These are phyloP conservation scores for Cyprinella venusta DNA, from an alignment of 2,797 vertebrate genomes.

Conservation along the genomic window DNA sequence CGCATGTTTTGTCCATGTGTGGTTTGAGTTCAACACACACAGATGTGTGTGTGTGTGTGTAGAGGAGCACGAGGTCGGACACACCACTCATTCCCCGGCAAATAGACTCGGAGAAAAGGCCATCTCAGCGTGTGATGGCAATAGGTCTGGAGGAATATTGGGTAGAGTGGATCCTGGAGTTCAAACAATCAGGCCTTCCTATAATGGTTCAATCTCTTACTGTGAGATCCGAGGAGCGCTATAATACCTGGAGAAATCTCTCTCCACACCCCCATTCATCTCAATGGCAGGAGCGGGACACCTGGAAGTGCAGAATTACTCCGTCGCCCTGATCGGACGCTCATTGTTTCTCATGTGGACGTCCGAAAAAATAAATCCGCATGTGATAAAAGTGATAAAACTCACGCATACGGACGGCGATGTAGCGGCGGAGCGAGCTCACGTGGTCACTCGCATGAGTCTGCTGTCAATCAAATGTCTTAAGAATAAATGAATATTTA, in stretches of 20 bases:
- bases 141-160: not conserved
- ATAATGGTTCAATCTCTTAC: conserved; percentile 7
- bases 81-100: not conserved
- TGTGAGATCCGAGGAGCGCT: not conserved
- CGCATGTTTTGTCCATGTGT: not conserved
- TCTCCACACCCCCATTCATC: not conserved
- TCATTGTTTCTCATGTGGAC: too few species aligned
- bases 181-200: conserved; percentile 4
- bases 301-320: not conserved
- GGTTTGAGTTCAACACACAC: not conserved
- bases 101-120: not conserved
- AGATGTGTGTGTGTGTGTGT: not conserved
- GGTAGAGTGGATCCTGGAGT: not conserved
- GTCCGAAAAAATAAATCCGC: too few species aligned
- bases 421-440: too few species aligned
- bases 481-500: too few species aligned
- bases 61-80: not conserved
- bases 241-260: not conserved
- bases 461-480: too few species aligned
- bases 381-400: too few species aligned
- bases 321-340: too few species aligned
- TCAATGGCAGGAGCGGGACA: not conserved
- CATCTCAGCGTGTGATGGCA: not conserved
- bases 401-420: too few species aligned
- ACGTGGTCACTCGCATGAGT: too few species aligned